Base-by-base conservation (phyloP, 2,113 vertebrate genomes). In the Barbus barbus region DNA sequence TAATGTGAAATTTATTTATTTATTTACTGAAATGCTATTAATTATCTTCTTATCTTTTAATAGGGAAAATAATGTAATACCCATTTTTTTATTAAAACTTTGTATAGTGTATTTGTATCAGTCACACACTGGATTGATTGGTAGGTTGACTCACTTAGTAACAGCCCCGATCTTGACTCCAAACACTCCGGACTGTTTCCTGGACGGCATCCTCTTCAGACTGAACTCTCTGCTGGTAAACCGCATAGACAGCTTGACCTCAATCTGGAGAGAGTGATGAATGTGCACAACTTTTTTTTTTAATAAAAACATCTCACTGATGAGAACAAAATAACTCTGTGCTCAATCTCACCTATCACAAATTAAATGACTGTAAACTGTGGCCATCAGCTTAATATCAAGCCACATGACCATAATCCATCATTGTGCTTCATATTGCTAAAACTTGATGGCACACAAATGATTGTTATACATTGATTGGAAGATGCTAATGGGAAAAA, bases 201-300 rank as follows among this genome's bases (percentile, higher is more conserved):
- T 93, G 16, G 97, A 98, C 0, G 97, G 97, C 95, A 97, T 96
- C 86, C 96, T 95, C 88, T 99, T 99, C 90, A 99, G 91, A 91
- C 98, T 99, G 86, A 99, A 98, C 89, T 99, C 98, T 46, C 98
- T 94, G 85, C 97, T 99, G 83, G 96, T 98, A 87, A 99, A 99
- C 94, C 98, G 99, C 89, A 99, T 92, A 0, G 97, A 99, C 3
- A 99, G 92, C 87, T 99, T 99, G 84, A 99, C 97, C 90, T 99
- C 98, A 16, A 98, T 95, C 98, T 99, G 87, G 86, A 87, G 24
- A 77, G n/a, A 76, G 84, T 83, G n/a, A 60, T 77, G 44, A 33
- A 65, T 61, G 24, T 61, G 14, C 46, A 51, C 46, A 75, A 28
- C 7, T 28, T 31, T 80, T 78, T 78, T 60, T 65, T 80, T 46